Evolutionary conservation across 2,113 vertebrate genomes (phyloP).

Genomic region (Aptenodytes forsteri): DNA sequence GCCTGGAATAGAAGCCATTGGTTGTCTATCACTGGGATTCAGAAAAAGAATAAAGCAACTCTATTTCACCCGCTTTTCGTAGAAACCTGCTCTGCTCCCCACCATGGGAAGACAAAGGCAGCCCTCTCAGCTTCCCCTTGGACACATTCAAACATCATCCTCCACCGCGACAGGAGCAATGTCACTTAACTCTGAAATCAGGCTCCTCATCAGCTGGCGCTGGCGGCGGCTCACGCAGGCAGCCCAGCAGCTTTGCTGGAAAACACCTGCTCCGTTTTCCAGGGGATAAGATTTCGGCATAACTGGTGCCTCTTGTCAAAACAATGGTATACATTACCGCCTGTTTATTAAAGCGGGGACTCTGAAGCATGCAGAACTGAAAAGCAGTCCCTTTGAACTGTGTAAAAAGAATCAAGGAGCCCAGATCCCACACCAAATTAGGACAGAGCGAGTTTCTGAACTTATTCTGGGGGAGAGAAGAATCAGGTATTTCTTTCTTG

Average conservation of each 20-base stretch:
- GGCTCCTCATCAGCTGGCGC: not conserved
- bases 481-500: not conserved
- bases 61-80: fast-evolving
- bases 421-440: not conserved
- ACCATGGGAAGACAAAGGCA: not conserved
- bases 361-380: not conserved
- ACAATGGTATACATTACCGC: not conserved
- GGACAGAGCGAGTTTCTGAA: not conserved
- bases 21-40: not conserved
- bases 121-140: not conserved
- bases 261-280: slow-evolving; percentile 11
- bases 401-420: not conserved
- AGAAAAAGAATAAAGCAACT: not conserved
- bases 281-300: not conserved
- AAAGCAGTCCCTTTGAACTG: not conserved
- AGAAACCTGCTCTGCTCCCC: not conserved
- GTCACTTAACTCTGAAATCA: no score
- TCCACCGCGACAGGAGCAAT: fast-evolving
- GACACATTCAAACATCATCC: not conserved
- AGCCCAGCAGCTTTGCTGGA: not conserved
- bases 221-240: not conserved
- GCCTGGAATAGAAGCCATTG: not conserved
- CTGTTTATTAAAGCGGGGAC: not conserved
- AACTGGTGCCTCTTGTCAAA: not conserved
- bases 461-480: not conserved